A percentile compares a stretch with the other conserved stretches of the same genome.
Evolutionary conservation across 1,140 invertebrate species (phyloP).

Genomic region (Heliconius eleuchia): DNA sequence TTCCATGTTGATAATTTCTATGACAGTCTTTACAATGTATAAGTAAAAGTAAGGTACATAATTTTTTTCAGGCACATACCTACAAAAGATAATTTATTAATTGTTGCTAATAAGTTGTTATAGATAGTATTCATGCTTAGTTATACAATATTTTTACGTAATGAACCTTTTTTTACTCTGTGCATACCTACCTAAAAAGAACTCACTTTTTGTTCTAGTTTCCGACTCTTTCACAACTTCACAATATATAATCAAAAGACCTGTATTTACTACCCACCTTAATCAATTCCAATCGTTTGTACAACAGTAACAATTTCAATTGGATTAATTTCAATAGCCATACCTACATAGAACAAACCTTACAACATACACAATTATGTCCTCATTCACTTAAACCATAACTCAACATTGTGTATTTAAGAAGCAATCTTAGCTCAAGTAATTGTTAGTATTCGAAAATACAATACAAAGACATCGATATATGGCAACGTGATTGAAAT

Average conservation of each 20-base stretch:
- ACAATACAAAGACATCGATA: conserved; percentile 8
- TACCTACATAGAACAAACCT: neutral
- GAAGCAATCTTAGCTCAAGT: conserved; percentile 28
- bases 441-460: conserved; percentile 25
- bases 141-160: neutral
- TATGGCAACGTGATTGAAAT: neutral
- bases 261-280: conserved; percentile 41
- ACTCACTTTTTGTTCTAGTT: neutral
- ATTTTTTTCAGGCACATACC: too few species aligned
- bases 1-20: too few species aligned
- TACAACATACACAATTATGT: conserved; percentile 15
- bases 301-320: conserved; percentile 29
- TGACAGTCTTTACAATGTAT: too few species aligned
- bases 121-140: neutral
- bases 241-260: conserved; percentile 31
- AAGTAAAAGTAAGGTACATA: too few species aligned
- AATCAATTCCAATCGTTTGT: conserved; percentile 32
- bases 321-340: conserved; percentile 21
- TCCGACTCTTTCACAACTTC: conserved; percentile 16
- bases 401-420: conserved; percentile 23
- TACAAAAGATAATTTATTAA: neutral
- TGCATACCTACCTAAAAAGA: too few species aligned
- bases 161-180: neutral
- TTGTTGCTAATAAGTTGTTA: too few species aligned
- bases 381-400: conserved; percentile 11